Evolutionary conservation across 37 sponge, comb jelly and placozoan genomes (phyloP).

Genomic region (Spongilla lacustris): DNA sequence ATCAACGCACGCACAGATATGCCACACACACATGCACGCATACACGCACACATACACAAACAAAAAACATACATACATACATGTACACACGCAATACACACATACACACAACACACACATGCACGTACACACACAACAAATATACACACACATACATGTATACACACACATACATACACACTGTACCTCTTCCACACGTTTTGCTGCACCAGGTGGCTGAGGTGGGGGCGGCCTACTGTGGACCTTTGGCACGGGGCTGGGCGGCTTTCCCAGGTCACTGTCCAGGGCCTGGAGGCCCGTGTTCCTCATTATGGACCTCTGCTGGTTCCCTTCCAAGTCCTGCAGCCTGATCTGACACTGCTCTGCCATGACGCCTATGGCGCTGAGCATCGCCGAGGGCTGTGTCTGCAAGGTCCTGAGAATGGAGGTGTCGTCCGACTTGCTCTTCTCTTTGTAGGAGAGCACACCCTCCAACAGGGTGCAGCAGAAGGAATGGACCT

Average conservation of each 20-base stretch:
- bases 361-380: slow-evolving; percentile 69
- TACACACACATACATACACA: slow-evolving; percentile 8
- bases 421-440: slow-evolving; percentile 37
- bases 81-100: neutral
- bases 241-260: neutral
- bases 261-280: neutral
- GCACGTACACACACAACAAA: neutral
- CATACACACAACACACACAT: neutral
- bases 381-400: slow-evolving; percentile 63
- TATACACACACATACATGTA: neutral
- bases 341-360: slow-evolving; percentile 61
- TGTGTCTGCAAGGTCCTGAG: slow-evolving; percentile 53
- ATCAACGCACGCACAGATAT: slow-evolving; percentile 7
- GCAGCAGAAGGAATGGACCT: slow-evolving; percentile 65
- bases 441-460: slow-evolving; percentile 21
- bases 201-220: slow-evolving; percentile 3
- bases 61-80: neutral
- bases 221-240: slow-evolving; percentile 27
- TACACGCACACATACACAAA: slow-evolving; percentile 24
- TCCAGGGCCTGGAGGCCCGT: slow-evolving; percentile 48
- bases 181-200: slow-evolving; percentile 13
- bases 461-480: slow-evolving; percentile 43
- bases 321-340: slow-evolving; percentile 41
- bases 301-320: slow-evolving; percentile 56
- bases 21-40: slow-evolving; percentile 29